Percentiles rank a stretch among this genome's conserved stretches.
These are phyloP conservation scores for Acronicta alni DNA, from an alignment of 2,888 invertebrate genomes.

Conservation along the genomic window DNA sequence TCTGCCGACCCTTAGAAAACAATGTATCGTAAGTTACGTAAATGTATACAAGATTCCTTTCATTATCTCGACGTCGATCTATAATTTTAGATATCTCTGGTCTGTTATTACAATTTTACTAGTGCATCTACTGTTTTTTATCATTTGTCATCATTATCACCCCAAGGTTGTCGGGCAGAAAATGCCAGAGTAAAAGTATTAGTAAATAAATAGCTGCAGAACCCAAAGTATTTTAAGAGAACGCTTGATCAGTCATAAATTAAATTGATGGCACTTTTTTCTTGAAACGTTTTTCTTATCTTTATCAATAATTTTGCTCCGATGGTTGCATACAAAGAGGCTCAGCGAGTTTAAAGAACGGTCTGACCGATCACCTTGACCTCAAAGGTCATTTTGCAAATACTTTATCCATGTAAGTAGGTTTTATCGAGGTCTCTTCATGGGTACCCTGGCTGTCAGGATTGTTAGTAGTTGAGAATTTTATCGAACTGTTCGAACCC, in stretches of 20 bases:
- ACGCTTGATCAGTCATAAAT: slow-evolving; percentile 43
- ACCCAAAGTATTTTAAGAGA: not conserved
- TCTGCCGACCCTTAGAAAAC: too few species aligned
- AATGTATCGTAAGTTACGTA: too few species aligned
- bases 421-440: slow-evolving; percentile 39
- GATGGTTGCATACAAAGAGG: slow-evolving; percentile 64
- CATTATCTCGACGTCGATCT: too few species aligned
- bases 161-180: too few species aligned
- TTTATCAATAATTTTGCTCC: slow-evolving; percentile 71
- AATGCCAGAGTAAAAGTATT: too few species aligned
- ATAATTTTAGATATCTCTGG: too few species aligned
- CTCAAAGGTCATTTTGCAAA: slow-evolving; percentile 41
- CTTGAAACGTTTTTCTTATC: slow-evolving; percentile 60
- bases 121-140: too few species aligned
- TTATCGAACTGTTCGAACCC: too few species aligned
- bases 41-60: too few species aligned
- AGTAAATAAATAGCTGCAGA: slow-evolving; percentile 2
- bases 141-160: too few species aligned
- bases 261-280: slow-evolving; percentile 63
- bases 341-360: slow-evolving; percentile 33
- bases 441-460: not conserved
- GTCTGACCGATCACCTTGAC: slow-evolving; percentile 39
- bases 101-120: too few species aligned
- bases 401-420: slow-evolving; percentile 39
- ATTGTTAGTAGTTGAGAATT: too few species aligned